Evolutionary conservation across 1,140 invertebrate species (phyloP).

Genomic region (Nomia melanderi): DNA sequence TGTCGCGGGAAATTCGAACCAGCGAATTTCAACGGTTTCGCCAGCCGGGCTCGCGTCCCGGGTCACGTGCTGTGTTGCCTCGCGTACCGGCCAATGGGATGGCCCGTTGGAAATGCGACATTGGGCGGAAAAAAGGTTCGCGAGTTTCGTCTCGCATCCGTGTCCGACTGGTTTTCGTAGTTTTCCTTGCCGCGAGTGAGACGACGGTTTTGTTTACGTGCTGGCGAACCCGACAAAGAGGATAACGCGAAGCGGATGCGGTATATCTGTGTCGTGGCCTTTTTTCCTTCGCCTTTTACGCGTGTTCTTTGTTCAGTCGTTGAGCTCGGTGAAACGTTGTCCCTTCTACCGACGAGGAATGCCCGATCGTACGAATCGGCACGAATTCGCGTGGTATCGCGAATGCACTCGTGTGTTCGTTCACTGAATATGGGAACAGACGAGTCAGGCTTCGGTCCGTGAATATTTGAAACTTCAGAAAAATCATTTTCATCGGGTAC

Average conservation of each 20-base stretch:
- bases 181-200: neutral
- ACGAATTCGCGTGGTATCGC: no score
- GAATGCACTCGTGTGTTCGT: no score
- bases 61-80: neutral
- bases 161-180: neutral
- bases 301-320: no score
- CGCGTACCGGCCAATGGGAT: neutral
- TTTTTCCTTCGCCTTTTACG: neutral
- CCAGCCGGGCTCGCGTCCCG: neutral
- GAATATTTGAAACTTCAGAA: no score
- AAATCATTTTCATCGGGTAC: no score
- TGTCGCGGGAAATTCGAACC: neutral
- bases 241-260: neutral
- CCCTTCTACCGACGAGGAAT: no score
- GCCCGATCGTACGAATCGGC: no score
- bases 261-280: neutral
- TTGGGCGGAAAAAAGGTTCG: neutral
- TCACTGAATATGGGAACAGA: no score
- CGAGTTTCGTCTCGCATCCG: neutral
- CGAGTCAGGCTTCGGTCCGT: no score
- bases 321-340: no score
- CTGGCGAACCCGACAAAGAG: neutral
- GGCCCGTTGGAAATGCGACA: neutral
- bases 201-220: constrained; percentile 1
- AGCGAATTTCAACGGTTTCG: neutral